phyloP scores from a whole-genome alignment of 23 tunicate species.

The Ascidia mentula region DNA sequence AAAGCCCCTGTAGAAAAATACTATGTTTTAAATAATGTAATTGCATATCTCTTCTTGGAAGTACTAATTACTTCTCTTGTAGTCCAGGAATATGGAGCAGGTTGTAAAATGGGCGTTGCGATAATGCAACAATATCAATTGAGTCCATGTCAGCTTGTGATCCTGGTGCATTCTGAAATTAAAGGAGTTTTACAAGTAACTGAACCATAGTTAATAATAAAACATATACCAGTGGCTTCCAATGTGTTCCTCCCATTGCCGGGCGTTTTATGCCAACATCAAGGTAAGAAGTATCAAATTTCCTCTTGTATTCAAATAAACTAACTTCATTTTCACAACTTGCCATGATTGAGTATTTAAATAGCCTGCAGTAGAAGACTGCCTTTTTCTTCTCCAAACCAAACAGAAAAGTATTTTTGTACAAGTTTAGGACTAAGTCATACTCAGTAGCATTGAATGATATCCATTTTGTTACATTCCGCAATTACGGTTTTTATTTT shows the following conservation, averaged over 20 bases:
- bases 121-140: conserved; percentile 4
- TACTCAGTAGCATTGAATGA: no score
- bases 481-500: no score
- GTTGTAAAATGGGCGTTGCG: conserved; percentile 25
- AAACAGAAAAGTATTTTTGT: neutral
- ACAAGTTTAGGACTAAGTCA: neutral
- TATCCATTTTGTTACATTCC: no score
- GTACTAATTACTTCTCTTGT: conserved; percentile 23
- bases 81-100: conserved; percentile 52
- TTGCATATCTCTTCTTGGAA: neutral
- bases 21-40: neutral
- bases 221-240: neutral
- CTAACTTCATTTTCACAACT: conserved; percentile 1
- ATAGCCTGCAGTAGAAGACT: neutral
- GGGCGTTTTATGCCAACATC: conserved; percentile 19
- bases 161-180: neutral
- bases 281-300: neutral
- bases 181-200: neutral
- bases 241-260: neutral
- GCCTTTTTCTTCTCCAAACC: neutral
- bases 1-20: conserved; percentile 33
- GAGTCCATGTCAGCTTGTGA: conserved; percentile 2
- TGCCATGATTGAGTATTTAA: neutral
- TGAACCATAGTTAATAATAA: neutral
- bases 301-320: neutral